These are phyloP conservation scores for Lanius collurio DNA, from an alignment of 2,113 vertebrate species.

Conservation along the genomic window DNA sequence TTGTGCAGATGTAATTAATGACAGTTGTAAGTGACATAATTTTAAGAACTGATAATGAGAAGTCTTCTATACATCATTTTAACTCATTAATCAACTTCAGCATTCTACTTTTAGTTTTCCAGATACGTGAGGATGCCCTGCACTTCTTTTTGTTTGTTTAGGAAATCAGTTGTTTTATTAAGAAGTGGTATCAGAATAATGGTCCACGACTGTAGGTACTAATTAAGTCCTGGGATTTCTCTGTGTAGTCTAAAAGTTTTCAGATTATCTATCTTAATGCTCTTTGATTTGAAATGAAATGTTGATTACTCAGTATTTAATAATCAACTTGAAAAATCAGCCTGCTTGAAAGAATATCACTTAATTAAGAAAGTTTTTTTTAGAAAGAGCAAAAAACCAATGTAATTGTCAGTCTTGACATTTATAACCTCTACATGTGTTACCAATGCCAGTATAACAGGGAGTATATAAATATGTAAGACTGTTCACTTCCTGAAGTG, in stretches of 20 bases:
- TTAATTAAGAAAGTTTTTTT: not conserved
- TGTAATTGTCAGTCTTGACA: not conserved
- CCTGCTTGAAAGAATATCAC: not conserved
- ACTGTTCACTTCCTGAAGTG: not conserved
- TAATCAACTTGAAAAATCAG: not conserved
- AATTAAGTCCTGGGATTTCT: not conserved
- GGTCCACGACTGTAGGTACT: not conserved
- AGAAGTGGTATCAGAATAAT: not conserved
- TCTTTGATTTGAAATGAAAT: not conserved
- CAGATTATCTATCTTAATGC: not conserved
- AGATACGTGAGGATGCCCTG: not conserved
- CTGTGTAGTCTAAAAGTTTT: not conserved
- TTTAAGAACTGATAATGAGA: not conserved
- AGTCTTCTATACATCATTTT: not conserved
- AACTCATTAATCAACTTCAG: not conserved
- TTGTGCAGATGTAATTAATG: not conserved
- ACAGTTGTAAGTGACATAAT: not conserved
- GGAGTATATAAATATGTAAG: not conserved
- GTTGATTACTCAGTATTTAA: not conserved
- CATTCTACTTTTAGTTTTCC: not conserved
- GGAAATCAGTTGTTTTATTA: not conserved
- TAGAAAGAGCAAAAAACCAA: not conserved
- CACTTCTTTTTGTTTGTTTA: not conserved
- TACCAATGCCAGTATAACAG: not conserved
- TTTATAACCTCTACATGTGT: not conserved